Base-by-base conservation (phyloP, 2,113 vertebrate species). In the Esox niger region DNA sequence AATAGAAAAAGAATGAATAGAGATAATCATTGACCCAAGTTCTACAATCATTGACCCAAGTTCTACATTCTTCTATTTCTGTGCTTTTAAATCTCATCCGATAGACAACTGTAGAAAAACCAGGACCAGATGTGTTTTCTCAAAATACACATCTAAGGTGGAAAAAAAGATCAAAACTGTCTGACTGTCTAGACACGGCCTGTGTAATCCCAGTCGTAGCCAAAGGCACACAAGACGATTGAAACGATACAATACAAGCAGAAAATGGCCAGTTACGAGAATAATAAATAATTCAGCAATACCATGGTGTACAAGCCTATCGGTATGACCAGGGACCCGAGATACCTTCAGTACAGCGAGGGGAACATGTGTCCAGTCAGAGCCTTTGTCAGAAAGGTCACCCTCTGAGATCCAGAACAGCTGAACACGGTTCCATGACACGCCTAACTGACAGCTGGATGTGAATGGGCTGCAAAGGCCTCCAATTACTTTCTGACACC, bases 321-420 rank as follows among this genome's bases (percentile, higher is more conserved):
- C 38, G 38, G 3, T 43, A 15, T 10, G 38, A 15, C 15, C 38
- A 43, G 38, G 38, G 38, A 15, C 27, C 5, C 6, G 38, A 54
- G n/a, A 13, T n/a, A 2, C 69, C 27, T 75, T 61, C 73, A 73
- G 71, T 35, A n/a, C 33, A 11, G 20, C 32, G 25, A 56, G 68
- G 57, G 49, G 33, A 71, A 79, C 69, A 64, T 73, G 73, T 43
- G 11, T 4, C 17, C 38, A 17, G 38, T 76, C 74, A n/a, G n/a
- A n/a, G n/a, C 66, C 61, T 75, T 77, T 69, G 70, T 71, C 78
- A 59, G n/a, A 83, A 85, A 87, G 89, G 86, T 88, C 85, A 82
- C 23, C 59, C 49, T 73, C 21, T 52, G 76, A 79, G 76, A 77
- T 69, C 68, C 27, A 66, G 68, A 76, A 70, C 87, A 80, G 85